Base-by-base conservation (phyloP, 2,113 vertebrate species). In the Terrapene triunguis region DNA sequence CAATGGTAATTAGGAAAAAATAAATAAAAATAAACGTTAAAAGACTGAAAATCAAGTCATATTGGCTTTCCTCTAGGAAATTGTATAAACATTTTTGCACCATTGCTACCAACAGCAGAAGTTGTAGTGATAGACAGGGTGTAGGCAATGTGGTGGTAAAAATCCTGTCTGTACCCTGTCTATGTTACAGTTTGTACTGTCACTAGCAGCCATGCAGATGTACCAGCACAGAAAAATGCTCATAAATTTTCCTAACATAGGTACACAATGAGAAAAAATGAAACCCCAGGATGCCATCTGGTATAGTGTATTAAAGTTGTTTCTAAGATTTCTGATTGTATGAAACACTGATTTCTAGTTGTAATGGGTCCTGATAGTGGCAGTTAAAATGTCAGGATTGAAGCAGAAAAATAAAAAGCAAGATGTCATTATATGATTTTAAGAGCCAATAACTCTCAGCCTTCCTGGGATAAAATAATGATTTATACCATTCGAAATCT, bases 1-100 rank as follows among this genome's bases (percentile, higher is more conserved):
- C 83, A 84, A 19, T 0, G 0, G 1, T 7, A 84, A 84, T 24
- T 19, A 55, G 2, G 74, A 87, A 21, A 10, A 51, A 85, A 2
- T 4, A 54, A 54, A 3, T 2, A 25, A 1, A 74, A 57, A 3
- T 62, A 22, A 44, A 19, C 2, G 2, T 76, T 83, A 59, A 72
- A 3, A 90, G 16, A 21, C 47, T 32, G 12, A 38, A 94, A 92
- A 91, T 0, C 0, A 90, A 51, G 3, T 32, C 14, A 55, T 5
- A 79, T 65, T 89, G n/a, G 55, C 24, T 57, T 57, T 27, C 55
- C 25, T 57, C 55, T 57, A 57, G 55, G 25, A 22, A 57, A 57
- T 25, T 5, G 9, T 27, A 57, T 57, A 27, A 57, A 57, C 24
- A 57, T 57, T 25, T 57, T 11, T 27, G 55, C 55, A 25, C 55